phyloP scores from a whole-genome alignment of 1,140 invertebrate species.

The Drosophila grimshawi region DNA sequence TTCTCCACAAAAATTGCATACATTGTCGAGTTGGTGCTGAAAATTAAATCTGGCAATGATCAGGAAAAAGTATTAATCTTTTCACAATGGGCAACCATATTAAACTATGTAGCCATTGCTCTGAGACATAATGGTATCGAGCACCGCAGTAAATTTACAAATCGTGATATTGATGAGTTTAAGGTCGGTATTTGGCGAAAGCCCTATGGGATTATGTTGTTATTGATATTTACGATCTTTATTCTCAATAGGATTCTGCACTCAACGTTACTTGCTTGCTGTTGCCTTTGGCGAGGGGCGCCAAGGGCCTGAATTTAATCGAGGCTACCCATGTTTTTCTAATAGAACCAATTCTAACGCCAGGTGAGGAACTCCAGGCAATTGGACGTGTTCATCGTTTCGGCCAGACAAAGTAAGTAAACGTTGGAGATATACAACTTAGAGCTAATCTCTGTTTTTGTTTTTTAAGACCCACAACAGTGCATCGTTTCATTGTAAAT shows the following conservation, averaged over 20 bases:
- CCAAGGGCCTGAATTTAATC: conserved; percentile 92
- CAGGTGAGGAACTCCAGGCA: conserved; percentile 90
- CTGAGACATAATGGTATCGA: conserved; percentile 87
- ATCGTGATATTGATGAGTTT: conserved; percentile 86
- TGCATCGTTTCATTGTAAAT: conserved; percentile 89
- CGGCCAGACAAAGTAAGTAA: conserved; percentile 89
- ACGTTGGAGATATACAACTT: background rate
- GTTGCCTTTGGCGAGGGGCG: conserved; percentile 88
- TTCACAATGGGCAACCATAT: conserved; percentile 89
- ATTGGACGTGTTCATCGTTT: conserved; percentile 92
- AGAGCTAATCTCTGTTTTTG: conserved; percentile 16
- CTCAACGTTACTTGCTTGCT: conserved; percentile 88
- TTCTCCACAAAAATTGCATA: conserved; percentile 90
- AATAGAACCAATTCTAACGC: conserved; percentile 91
- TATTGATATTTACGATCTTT: background rate
- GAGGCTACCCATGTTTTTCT: conserved; percentile 92
- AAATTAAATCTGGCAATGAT: conserved; percentile 84
- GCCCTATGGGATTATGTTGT: background rate
- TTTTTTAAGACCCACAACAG: conserved; percentile 85
- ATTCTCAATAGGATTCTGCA: conserved; percentile 71
- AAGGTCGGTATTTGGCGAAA: conserved; percentile 84
- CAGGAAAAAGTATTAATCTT: conserved; percentile 90
- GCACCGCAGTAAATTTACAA: conserved; percentile 84
- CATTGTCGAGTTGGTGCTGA: conserved; percentile 87
- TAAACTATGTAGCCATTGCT: conserved; percentile 87